Percentiles rank a stretch among this genome's conserved stretches.
Conservation (phyloP, 2,797 vertebrate species). For the Arctocebus calabarensis region DNA sequence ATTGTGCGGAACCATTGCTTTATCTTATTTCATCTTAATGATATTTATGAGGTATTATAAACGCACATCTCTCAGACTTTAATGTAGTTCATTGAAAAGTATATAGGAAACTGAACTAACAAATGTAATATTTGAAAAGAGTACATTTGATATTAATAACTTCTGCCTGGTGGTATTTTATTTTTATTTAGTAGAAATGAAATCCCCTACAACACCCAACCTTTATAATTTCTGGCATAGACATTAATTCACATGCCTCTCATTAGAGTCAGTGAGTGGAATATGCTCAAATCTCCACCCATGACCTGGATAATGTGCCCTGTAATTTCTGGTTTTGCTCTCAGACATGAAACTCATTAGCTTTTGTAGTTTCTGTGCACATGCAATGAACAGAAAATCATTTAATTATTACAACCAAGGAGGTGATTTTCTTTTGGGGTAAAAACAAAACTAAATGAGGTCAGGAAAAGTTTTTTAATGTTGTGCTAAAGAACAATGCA, state of each 20-base stretch:
- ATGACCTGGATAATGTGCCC: not conserved
- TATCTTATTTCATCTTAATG: not conserved
- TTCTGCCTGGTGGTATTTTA: not conserved
- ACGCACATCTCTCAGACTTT: not conserved
- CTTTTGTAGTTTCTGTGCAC: conserved; percentile 48
- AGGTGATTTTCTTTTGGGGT: conserved; percentile 54
- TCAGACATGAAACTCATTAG: conserved; percentile 74
- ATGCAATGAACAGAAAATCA: conserved; percentile 38
- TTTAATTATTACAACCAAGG: conserved; percentile 65
- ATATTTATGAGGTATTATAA: conserved; percentile 7
- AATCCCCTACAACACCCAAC: not conserved
- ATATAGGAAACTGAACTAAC: not conserved
- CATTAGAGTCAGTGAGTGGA: not conserved
- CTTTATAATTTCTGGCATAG: not conserved
- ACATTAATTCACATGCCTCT: not conserved
- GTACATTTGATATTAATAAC: not conserved
- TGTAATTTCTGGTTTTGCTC: conserved; percentile 65
- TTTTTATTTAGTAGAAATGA: conserved; percentile 41
- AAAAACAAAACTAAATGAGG: conserved; percentile 71
- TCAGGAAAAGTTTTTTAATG: not conserved
- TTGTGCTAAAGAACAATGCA: not conserved
- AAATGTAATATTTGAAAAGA: conserved; percentile 22
- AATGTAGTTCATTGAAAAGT: not conserved
- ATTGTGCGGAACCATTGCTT: not conserved
- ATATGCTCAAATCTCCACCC: not conserved